Evolutionary conservation across 2,113 vertebrate genomes (phyloP).

Genomic region (Tor tambroides): DNA sequence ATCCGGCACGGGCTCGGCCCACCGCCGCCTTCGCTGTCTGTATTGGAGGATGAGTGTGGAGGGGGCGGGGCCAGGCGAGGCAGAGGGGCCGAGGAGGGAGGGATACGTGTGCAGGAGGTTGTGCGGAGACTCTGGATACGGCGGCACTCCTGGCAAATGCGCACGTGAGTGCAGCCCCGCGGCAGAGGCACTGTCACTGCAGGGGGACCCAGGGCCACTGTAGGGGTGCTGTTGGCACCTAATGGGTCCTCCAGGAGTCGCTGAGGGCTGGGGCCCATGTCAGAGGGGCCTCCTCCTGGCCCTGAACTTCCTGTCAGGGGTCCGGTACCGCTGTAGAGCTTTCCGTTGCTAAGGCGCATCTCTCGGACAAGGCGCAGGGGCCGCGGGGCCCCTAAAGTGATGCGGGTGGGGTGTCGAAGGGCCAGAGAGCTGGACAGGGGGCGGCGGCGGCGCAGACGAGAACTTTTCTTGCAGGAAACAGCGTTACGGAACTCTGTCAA

Average conservation of each 20-base stretch:
- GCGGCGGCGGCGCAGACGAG: constrained; percentile 81
- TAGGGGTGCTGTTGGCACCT: constrained; percentile 72
- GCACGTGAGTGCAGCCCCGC: constrained; percentile 76
- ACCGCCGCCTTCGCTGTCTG: constrained; percentile 69
- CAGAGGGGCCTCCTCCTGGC: constrained; percentile 63
- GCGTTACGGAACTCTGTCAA: constrained; percentile 86
- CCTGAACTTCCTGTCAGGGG: constrained; percentile 75
- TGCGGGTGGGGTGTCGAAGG: constrained; percentile 70
- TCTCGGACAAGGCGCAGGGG: constrained; percentile 83
- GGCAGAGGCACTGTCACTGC: constrained; percentile 59
- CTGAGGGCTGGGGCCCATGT: constrained; percentile 82
- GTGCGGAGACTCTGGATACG: constrained; percentile 87
- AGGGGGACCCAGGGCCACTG: constrained; percentile 68
- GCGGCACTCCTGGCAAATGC: constrained; percentile 87
- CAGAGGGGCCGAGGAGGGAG: constrained; percentile 64
- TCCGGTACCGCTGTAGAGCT: constrained; percentile 82
- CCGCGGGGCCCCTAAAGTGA: constrained; percentile 69
- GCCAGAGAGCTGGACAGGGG: constrained; percentile 71
- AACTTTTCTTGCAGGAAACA: constrained; percentile 88
- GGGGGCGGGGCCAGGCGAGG: constrained; percentile 64
- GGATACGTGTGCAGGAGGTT: constrained; percentile 68
- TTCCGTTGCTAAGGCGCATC: constrained; percentile 88
- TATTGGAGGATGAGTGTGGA: constrained; percentile 66
- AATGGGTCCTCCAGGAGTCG: constrained; percentile 85
- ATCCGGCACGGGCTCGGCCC: constrained; percentile 77